These are phyloP conservation scores for Brienomyrus longianalis DNA, from an alignment of 2,113 vertebrate species.

Conservation along the genomic window DNA sequence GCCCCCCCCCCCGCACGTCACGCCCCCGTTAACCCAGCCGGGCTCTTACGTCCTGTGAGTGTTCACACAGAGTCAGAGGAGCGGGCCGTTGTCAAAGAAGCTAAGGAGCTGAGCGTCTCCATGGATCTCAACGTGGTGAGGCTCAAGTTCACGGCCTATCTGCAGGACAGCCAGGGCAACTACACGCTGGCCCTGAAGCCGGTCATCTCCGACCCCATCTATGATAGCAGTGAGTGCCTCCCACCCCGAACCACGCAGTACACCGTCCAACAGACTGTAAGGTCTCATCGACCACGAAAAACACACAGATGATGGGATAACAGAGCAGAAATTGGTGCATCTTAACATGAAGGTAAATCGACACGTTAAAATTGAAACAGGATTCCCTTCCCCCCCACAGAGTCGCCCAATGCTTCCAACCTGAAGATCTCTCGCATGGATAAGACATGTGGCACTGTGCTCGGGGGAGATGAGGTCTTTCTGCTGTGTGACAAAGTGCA, in stretches of 20 bases:
- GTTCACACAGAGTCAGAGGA: conserved; percentile 67
- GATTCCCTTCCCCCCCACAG: conserved; percentile 46
- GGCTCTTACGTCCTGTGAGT: background rate
- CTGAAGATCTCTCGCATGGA: conserved; percentile 95
- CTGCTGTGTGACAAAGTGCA: conserved; percentile 97
- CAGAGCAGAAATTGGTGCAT: background rate
- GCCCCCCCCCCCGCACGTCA: background rate
- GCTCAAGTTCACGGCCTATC: conserved; percentile 85
- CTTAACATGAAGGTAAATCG: background rate
- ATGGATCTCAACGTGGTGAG: conserved; percentile 95
- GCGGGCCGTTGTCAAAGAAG: conserved; percentile 68
- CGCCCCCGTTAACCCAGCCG: background rate
- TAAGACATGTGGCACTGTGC: conserved; percentile 84
- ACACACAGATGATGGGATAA: background rate
- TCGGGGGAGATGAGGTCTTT: conserved; percentile 93
- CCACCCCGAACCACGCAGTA: background rate
- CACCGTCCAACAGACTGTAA: background rate
- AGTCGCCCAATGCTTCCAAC: conserved; percentile 93
- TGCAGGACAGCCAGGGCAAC: conserved; percentile 84
- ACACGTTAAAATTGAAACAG: background rate
- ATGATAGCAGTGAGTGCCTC: conserved; percentile 86
- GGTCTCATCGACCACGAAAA: background rate
- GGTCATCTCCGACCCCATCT: conserved; percentile 90
- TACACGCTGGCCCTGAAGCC: conserved; percentile 80
- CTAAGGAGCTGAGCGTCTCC: conserved; percentile 81